These are phyloP conservation scores for Tokudaia tokunoshimensis DNA, from an alignment of 2,797 vertebrate genomes.

Conservation along the genomic window DNA sequence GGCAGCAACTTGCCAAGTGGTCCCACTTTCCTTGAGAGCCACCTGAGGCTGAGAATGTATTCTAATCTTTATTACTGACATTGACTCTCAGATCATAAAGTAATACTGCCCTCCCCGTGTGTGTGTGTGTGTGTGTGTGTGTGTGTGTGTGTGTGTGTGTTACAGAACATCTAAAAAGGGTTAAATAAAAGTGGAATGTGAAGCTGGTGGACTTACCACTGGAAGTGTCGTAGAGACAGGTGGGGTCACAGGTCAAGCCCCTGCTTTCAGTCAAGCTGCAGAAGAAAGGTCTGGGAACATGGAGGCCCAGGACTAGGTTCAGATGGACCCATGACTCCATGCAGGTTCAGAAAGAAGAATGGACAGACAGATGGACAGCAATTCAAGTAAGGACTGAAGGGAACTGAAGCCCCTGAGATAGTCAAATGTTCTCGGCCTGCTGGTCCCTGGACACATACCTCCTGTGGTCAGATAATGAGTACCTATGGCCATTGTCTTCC, in stretches of 20 bases:
- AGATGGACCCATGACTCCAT: neutral
- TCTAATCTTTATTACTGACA: neutral
- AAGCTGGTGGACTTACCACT: neutral
- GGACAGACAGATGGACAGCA: neutral
- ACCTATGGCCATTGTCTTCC: no score
- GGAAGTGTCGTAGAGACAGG: neutral
- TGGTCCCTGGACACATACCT: neutral
- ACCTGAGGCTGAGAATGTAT: neutral
- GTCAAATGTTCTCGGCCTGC: neutral
- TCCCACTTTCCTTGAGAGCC: no score
- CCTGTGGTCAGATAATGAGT: neutral
- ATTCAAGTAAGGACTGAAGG: neutral
- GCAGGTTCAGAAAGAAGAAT: neutral
- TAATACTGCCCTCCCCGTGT: neutral
- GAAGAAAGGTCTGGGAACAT: neutral
- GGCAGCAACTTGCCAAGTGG: neutral
- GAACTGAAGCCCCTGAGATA: neutral
- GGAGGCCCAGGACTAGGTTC: neutral
- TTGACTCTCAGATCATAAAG: neutral
- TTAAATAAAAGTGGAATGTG: neutral
- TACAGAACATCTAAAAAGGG: neutral
- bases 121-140: neutral
- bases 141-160: neutral
- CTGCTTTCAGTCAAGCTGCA: neutral
- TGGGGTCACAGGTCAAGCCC: neutral